Conservation (phyloP, 2,888 invertebrate species). For the Exephanes ischioxanthus region DNA sequence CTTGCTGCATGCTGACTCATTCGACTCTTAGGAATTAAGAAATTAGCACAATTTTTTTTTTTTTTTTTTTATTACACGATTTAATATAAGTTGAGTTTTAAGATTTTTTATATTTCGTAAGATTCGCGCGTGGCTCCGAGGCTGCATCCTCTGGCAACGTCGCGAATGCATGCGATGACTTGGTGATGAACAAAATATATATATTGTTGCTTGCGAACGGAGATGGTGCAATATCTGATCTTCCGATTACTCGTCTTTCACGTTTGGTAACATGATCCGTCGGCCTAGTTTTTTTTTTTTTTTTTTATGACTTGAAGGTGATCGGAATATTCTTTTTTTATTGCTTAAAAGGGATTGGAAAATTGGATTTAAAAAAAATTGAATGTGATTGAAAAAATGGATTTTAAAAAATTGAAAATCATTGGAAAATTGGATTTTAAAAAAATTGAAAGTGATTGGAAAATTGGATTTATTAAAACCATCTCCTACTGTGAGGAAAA, state of each 20-base stretch:
- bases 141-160: constrained; percentile 77
- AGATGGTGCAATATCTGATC: neutral
- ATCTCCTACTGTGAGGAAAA: constrained; percentile 72
- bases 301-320: too few relatives aligned
- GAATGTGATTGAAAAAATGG: neutral
- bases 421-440: neutral
- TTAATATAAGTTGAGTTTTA: neutral
- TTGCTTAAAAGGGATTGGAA: too few relatives aligned
- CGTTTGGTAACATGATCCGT: neutral
- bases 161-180: constrained; percentile 80
- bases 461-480: constrained; percentile 34
- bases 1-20: constrained; percentile 74
- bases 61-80: neutral
- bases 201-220: neutral
- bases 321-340: too few relatives aligned
- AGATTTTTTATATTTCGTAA: constrained; percentile 9
- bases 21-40: constrained; percentile 35
- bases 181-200: constrained; percentile 66
- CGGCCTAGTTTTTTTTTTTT: neutral
- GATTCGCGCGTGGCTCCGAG: constrained; percentile 37
- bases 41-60: neutral
- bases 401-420: neutral
- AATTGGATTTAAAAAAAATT: neutral
- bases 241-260: neutral
- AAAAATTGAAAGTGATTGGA: neutral